Evolutionary conservation across 2,113 vertebrate genomes (phyloP).

Genomic region (Lagopus muta): DNA sequence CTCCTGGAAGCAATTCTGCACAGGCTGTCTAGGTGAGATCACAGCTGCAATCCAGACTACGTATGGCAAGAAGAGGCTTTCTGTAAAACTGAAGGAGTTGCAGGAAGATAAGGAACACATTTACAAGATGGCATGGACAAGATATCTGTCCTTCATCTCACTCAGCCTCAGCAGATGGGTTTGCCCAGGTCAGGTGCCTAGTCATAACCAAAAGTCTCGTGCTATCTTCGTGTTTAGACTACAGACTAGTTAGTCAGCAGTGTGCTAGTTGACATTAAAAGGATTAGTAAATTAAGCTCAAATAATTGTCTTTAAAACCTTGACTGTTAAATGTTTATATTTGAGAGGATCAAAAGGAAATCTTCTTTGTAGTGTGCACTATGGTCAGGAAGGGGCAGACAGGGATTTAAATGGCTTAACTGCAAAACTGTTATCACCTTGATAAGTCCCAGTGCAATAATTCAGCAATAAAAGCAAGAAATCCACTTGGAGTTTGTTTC

Average conservation of each 20-base stretch:
- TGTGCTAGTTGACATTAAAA: conserved; percentile 61
- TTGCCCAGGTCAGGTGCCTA: not conserved
- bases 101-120: conserved; percentile 36
- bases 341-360: conserved; percentile 69
- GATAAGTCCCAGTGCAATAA: conserved; percentile 44
- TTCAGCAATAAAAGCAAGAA: conserved; percentile 54
- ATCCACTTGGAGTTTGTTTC: conserved; percentile 36
- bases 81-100: conserved; percentile 42
- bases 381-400: conserved; percentile 57
- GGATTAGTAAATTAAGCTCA: conserved; percentile 62
- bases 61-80: conserved; percentile 34
- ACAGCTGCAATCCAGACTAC: conserved; percentile 39
- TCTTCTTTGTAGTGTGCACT: conserved; percentile 60
- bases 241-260: not conserved
- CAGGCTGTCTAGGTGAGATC: conserved; percentile 50
- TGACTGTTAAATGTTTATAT: conserved; percentile 64
- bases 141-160: not conserved
- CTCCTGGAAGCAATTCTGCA: conserved; percentile 12
- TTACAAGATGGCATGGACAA: conserved; percentile 52
- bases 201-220: not conserved
- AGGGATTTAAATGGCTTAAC: conserved; percentile 71
- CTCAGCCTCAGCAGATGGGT: conserved; percentile 11
- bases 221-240: conserved; percentile 11
- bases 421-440: conserved; percentile 56
- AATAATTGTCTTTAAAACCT: conserved; percentile 66